Evolutionary conservation across 1,140 invertebrate genomes (phyloP).

Genomic region (Drosophila nannoptera): DNA sequence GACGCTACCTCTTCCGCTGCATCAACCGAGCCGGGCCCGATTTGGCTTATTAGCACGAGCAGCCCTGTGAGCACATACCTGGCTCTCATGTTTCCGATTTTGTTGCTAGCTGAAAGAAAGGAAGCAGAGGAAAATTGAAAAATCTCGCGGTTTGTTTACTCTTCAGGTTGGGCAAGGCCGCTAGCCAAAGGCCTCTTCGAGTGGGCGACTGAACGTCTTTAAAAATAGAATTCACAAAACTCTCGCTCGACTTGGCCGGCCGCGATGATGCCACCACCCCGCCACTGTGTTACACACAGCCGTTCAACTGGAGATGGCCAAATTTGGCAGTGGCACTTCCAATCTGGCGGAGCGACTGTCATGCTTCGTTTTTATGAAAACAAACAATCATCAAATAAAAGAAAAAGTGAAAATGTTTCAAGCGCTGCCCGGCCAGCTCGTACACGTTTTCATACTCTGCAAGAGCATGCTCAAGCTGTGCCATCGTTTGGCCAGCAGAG

Average conservation of each 20-base stretch:
- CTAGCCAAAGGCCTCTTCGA: not conserved
- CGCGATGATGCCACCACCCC: constrained; percentile 22
- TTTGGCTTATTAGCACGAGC: constrained; percentile 32
- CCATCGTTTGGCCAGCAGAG: too few species aligned
- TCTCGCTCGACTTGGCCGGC: constrained; percentile 7
- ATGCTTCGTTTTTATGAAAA: constrained; percentile 36
- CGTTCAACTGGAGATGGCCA: constrained; percentile 35
- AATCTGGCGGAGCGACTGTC: constrained; percentile 22
- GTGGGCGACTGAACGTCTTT: not conserved
- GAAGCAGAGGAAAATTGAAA: too few species aligned
- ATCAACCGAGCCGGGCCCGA: constrained; percentile 13
- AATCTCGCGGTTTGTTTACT: too few species aligned
- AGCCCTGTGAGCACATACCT: constrained; percentile 32
- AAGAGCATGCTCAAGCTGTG: not conserved
- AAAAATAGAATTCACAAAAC: constrained; percentile 6
- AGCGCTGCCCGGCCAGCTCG: constrained; percentile 22
- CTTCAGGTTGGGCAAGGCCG: not conserved
- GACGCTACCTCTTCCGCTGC: constrained; percentile 44
- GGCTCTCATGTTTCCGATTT: constrained; percentile 34
- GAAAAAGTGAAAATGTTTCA: constrained; percentile 73
- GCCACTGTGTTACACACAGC: constrained; percentile 24
- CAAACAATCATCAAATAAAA: constrained; percentile 36
- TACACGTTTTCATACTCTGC: constrained; percentile 31
- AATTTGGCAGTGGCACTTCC: constrained; percentile 36
- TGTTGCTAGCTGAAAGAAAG: constrained; percentile 33